A percentile compares a stretch with the other conserved stretches of the same genome.
Conservation (phyloP, 2,888 invertebrate genomes). For the Lochmaea crataegi region DNA sequence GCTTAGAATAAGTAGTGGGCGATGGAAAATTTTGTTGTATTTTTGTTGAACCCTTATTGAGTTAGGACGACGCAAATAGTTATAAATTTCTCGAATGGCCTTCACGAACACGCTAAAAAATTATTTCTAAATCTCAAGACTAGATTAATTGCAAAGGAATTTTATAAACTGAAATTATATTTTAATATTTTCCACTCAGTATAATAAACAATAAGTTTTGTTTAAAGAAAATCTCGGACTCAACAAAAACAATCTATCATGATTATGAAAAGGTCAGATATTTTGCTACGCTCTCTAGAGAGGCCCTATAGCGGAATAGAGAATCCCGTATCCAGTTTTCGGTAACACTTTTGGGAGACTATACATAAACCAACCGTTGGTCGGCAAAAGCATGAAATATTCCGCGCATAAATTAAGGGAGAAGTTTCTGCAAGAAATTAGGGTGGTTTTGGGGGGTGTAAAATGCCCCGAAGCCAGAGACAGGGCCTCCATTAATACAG, state of each 20-base stretch:
- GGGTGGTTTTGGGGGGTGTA: slow-evolving; percentile 58
- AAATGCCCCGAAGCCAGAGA: slow-evolving; percentile 38
- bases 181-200: too few species aligned
- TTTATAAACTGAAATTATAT: too few species aligned
- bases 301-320: background rate
- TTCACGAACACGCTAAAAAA: too few species aligned
- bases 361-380: slow-evolving; percentile 48
- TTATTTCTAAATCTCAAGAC: too few species aligned
- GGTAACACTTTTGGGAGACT: slow-evolving; percentile 16
- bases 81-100: too few species aligned
- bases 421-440: slow-evolving; percentile 65
- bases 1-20: too few species aligned
- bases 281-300: background rate
- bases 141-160: too few species aligned
- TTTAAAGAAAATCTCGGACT: background rate
- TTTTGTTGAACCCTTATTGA: too few species aligned
- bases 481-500: slow-evolving; percentile 61
- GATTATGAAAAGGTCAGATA: slow-evolving; percentile 18
- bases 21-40: too few species aligned
- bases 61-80: too few species aligned
- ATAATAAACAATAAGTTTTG: background rate
- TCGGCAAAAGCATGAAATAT: slow-evolving; percentile 61
- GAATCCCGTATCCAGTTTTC: slow-evolving; percentile 11
- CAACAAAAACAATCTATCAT: slow-evolving; percentile 4
- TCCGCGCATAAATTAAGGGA: slow-evolving; percentile 62